These are phyloP conservation scores for Tylochromis polylepis DNA, from an alignment of 2,113 vertebrate species.

Conservation along the genomic window DNA sequence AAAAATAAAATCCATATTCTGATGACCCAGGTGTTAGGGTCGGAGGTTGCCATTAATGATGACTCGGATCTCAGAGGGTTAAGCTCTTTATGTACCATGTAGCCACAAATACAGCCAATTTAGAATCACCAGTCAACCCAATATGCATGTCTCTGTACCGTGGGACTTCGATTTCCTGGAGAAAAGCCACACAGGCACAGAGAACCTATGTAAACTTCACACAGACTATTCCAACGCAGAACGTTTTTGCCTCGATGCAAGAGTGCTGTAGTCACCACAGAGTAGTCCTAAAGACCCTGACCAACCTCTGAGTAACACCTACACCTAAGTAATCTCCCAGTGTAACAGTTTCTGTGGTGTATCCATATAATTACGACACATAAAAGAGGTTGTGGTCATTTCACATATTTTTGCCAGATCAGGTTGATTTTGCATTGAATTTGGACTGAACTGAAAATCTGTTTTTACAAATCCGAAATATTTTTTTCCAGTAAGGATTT, in stretches of 20 bases:
- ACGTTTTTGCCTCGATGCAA: too few relatives aligned
- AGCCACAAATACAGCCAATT: neutral
- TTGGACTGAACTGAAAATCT: neutral
- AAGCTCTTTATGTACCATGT: neutral
- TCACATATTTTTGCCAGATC: too few relatives aligned
- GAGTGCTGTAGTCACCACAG: too few relatives aligned
- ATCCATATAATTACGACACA: too few relatives aligned
- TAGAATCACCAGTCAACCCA: neutral
- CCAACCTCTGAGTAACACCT: too few relatives aligned
- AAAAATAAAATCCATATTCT: neutral
- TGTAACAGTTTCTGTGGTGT: too few relatives aligned
- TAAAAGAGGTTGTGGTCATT: too few relatives aligned
- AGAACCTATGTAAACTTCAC: neutral
- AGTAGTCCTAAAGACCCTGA: too few relatives aligned
- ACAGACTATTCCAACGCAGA: too few relatives aligned
- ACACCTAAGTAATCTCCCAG: too few relatives aligned
- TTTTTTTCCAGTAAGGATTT: neutral
- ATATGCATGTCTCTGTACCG: neutral
- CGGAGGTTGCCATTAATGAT: neutral
- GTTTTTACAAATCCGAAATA: neutral
- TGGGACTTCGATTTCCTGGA: neutral
- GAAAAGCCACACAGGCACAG: neutral
- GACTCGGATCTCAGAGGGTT: neutral
- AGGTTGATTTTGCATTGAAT: too few relatives aligned
- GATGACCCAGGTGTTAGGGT: too few relatives aligned